Conservation (phyloP, 64 coral and sea anemone genomes). For the Porites lutea region DNA sequence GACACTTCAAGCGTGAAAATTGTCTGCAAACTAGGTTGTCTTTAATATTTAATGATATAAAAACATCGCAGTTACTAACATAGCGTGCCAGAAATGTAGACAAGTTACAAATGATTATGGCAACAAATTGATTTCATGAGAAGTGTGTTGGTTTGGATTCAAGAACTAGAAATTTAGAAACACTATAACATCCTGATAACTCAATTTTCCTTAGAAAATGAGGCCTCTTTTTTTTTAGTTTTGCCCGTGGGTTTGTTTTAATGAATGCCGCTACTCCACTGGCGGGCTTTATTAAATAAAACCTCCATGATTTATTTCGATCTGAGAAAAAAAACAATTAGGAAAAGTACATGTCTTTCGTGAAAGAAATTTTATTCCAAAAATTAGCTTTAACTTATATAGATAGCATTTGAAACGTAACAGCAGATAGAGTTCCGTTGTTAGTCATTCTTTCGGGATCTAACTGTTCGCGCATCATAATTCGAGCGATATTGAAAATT, state of each 20-base stretch:
- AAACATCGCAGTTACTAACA: slow-evolving; percentile 19
- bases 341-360: neutral
- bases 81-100: neutral
- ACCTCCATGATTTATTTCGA: neutral
- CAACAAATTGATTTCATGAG: neutral
- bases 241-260: neutral
- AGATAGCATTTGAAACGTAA: neutral
- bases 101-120: neutral
- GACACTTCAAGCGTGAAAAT: neutral
- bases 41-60: slow-evolving; percentile 39
- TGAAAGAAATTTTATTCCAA: neutral
- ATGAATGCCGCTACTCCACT: neutral
- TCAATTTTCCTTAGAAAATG: too few species aligned
- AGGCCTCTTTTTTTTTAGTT: neutral
- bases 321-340: neutral
- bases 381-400: neutral
- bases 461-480: neutral
- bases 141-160: neutral
- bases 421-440: neutral
- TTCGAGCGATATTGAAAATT: slow-evolving; percentile 9
- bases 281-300: neutral
- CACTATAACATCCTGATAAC: neutral
- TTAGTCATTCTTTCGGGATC: neutral
- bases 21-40: neutral
- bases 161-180: neutral